phyloP scores from a whole-genome alignment of 2,797 vertebrate species.

The Thaleichthys pacificus region DNA sequence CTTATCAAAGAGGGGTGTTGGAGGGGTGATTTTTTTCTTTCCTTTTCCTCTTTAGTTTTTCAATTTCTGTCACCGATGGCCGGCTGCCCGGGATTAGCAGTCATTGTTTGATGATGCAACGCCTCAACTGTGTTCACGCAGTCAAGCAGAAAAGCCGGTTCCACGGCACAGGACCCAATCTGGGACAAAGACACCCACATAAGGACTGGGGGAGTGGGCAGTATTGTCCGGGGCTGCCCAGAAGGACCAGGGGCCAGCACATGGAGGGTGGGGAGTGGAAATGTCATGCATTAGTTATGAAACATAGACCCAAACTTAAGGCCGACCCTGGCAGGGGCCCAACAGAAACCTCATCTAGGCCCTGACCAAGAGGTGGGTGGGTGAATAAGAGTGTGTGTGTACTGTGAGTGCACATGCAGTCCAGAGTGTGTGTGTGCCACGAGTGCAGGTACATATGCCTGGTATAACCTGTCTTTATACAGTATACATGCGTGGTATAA shows the following conservation, averaged over 20 bases:
- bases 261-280: conserved; percentile 60
- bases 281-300: conserved; percentile 68
- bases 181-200: conserved; percentile 66
- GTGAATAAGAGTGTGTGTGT: neutral
- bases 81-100: conserved; percentile 56
- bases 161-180: conserved; percentile 42
- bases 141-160: conserved; percentile 59
- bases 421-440: neutral
- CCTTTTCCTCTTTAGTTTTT: conserved; percentile 3
- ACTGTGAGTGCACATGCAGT: neutral
- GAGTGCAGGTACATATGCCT: neutral
- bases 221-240: conserved; percentile 23
- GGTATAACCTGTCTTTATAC: neutral
- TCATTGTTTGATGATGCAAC: conserved; percentile 68
- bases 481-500: neutral
- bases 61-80: conserved; percentile 34
- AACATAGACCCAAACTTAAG: conserved; percentile 47
- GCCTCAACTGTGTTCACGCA: conserved; percentile 59
- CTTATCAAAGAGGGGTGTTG: conserved; percentile 35
- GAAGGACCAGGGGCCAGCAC: conserved; percentile 37
- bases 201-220: conserved; percentile 39
- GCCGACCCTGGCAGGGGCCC: conserved; percentile 46
- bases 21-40: neutral
- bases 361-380: conserved; percentile 33
- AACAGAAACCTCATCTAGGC: conserved; percentile 46